Evolutionary conservation across 1,140 invertebrate genomes (phyloP), one percentile per base, ranked within the genome.

Genomic region (Pentalonia nigronervosa): DNA sequence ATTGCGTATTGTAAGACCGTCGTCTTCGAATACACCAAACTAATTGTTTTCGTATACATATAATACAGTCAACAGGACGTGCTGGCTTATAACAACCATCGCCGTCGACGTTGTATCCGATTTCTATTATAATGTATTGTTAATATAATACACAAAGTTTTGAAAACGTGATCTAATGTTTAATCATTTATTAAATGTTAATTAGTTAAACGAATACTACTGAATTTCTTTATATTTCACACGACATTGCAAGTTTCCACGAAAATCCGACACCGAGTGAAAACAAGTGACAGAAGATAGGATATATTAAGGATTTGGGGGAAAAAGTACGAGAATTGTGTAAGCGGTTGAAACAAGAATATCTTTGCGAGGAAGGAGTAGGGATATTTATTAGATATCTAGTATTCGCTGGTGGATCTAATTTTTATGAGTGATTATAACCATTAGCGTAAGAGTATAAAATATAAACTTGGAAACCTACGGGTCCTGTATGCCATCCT

Each of bases 21-120:
- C 6, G 60, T 76, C 60, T 76, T 76, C 60, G 60, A 76, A 76
- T n/a, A 7, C 6, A n/a, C n/a, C 60, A 6, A 76, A 76, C n/a
- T 76, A 76, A 76, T 76, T 76, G 60, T 76, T 76, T 76, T 76
- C 30, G n/a, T n/a, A 67, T 76, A 76, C 60, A 76, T 76, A 76
- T n/a, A 76, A 76, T 76, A n/a, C 60, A n/a, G 60, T 76, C 30
- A 17, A n/a, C 14, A 34, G 60, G 60, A 76, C 60, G 30, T 76
- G 60, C 30, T n/a, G 60, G 30, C 60, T n/a, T n/a, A 34, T 53
- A 76, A 76, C 60, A 17, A 76, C 60, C 60, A n/a, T 76, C 7
- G 60, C 11, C 30, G 60, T 67, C n/a, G 14, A n/a, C 30, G 60
- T 14, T 76, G 60, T n/a, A 76, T 76, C 30, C 60, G n/a, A 76